Evolutionary conservation across 1,140 invertebrate species (phyloP).

Genomic region (Pseudoatta argentina): DNA sequence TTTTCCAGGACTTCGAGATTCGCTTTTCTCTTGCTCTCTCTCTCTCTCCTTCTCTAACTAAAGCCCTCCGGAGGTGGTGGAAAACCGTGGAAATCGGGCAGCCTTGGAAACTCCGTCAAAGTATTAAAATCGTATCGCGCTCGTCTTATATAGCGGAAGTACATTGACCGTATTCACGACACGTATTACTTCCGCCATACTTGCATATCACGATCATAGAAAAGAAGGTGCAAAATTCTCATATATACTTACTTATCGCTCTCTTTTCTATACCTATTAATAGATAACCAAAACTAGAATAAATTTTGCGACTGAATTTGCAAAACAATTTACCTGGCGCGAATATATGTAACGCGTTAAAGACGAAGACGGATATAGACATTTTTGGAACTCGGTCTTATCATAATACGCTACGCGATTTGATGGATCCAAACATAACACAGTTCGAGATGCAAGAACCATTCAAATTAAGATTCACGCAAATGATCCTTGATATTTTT

Average conservation of each 20-base stretch:
- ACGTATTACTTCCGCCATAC: slow-evolving; percentile 31
- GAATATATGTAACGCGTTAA: neutral
- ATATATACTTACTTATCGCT: neutral
- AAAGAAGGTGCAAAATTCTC: neutral
- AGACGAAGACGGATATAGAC: neutral
- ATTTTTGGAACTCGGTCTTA: neutral
- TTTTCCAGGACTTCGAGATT: slow-evolving; percentile 62
- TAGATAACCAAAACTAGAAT: neutral
- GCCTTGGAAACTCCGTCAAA: slow-evolving; percentile 65
- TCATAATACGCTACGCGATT: neutral
- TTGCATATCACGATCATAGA: neutral
- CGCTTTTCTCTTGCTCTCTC: neutral
- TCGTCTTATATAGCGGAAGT: slow-evolving; percentile 8
- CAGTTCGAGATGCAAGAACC: neutral
- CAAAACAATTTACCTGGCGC: neutral
- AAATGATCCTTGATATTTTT: slow-evolving; percentile 13
- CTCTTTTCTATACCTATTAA: neutral
- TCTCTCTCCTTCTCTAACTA: neutral
- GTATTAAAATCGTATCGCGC: slow-evolving; percentile 59
- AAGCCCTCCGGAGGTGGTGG: neutral
- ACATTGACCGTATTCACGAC: slow-evolving; percentile 31
- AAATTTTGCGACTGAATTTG: too few relatives aligned
- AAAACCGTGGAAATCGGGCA: slow-evolving; percentile 51
- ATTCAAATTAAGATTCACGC: slow-evolving; percentile 34
- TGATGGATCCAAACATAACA: slow-evolving; percentile 14